Conservation (phyloP, 2,888 invertebrate species). For the Apamea crenata region DNA sequence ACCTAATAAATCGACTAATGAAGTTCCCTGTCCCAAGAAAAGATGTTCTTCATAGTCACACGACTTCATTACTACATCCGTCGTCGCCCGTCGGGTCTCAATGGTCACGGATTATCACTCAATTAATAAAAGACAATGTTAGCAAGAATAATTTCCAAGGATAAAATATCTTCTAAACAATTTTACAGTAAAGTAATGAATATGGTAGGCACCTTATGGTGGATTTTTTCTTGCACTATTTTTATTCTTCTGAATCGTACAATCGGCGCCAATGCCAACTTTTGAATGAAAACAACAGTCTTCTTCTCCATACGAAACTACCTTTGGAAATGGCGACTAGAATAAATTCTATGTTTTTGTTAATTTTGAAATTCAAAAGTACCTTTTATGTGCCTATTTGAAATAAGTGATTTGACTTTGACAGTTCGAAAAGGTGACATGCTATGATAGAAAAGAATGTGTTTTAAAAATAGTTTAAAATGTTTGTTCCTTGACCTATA, state of each 20-base stretch:
- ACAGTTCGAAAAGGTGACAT: neutral
- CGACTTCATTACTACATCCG: slow-evolving; percentile 76
- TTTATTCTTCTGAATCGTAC: neutral
- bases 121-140: slow-evolving; percentile 78
- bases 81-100: slow-evolving; percentile 77
- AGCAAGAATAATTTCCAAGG: slow-evolving; percentile 10
- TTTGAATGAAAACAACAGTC: neutral
- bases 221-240: neutral
- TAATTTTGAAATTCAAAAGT: neutral
- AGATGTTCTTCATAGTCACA: slow-evolving; percentile 10
- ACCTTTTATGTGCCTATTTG: no score
- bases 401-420: neutral
- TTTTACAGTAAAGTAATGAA: neutral
- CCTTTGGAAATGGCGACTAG: neutral
- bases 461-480: neutral
- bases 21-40: slow-evolving; percentile 25
- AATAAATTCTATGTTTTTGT: neutral
- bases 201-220: neutral
- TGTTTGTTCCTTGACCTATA: neutral
- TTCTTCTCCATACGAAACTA: neutral
- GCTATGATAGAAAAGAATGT: neutral
- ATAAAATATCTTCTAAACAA: neutral
- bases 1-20: neutral
- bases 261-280: neutral
- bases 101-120: slow-evolving; percentile 82